These are phyloP conservation scores for Chrysina gloriosa DNA, from an alignment of 2,888 invertebrate genomes.

Conservation along the genomic window DNA sequence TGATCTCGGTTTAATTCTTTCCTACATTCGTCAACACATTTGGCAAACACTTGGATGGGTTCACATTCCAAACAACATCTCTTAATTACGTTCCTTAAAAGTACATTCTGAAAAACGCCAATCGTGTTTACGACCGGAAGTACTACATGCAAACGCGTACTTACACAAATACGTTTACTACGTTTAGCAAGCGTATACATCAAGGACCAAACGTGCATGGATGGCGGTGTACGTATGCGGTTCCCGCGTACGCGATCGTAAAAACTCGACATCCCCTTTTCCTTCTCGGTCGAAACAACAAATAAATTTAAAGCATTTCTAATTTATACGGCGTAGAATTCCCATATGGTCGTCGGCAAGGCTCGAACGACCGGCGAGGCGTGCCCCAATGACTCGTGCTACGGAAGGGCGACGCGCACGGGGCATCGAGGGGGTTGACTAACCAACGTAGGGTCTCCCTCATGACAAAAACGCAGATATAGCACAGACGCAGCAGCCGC, in stretches of 20 bases:
- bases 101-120: constrained; percentile 7
- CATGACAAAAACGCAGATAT: constrained; percentile 36
- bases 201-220: neutral
- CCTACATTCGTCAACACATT: no score
- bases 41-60: no score
- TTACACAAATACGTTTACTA: neutral
- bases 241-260: neutral
- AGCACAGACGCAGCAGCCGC: constrained; percentile 31
- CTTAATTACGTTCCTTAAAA: neutral
- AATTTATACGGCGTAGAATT: constrained; percentile 38
- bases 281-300: constrained; percentile 32
- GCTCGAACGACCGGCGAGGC: constrained; percentile 31
- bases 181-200: constrained; percentile 3
- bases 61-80: no score
- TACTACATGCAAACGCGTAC: neutral
- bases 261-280: constrained; percentile 25
- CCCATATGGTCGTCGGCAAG: constrained; percentile 40
- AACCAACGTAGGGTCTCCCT: constrained; percentile 32
- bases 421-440: constrained; percentile 35
- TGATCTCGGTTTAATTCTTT: no score
- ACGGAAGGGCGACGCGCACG: constrained; percentile 24
- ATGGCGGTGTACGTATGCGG: neutral
- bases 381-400: constrained; percentile 44
- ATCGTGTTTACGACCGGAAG: constrained; percentile 32
- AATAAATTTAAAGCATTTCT: constrained; percentile 39